Base-by-base conservation (phyloP, 2,113 vertebrate genomes). In the Saccopteryx bilineata region DNA sequence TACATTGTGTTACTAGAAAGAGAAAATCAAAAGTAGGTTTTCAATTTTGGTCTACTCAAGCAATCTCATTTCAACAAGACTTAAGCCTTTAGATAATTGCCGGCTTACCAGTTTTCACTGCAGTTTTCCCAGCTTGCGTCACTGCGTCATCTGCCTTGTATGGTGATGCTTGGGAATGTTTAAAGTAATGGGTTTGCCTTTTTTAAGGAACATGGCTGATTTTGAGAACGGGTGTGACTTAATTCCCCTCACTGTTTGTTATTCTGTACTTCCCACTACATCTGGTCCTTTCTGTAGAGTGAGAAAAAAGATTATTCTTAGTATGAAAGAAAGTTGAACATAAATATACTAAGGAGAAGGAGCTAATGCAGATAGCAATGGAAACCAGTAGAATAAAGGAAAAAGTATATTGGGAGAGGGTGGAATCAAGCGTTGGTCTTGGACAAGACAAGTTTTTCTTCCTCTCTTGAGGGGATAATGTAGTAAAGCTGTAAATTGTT, bases 201-300 rank as follows among this genome's bases (percentile, higher is more conserved):
- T 63, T 93, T 54, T 93, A 87, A 56, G 58, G 66, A 69, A 94
- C 14, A 28, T 26, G 84, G 80, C 28, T 31, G 46, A 46, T 71
- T 96, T 84, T 72, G 56, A 90, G 78, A 95, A 83, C 58, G 91
- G 33, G 76, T 89, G 3, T 69, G 75, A 54, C 52, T 96, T 79
- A 58, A 83, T 75, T 96, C 33, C 26, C 76, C 33, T 68, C 79
- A 91, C 10, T 81, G 60, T 90, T 80, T 92, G 80, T 94, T 81
- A 91, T 85, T 68, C 61, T 87, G 28, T 17, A 63, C 60, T 87
- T 95, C 19, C 50, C 52, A 61, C 33, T 74, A 46, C 50, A 60
- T 86, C 65, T 90, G 31, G 71, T 31, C 66, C 65, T 95, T 96
- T 88, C 72, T 56, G 24, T 72, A 92, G 61, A 9, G 54, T 78